Evolutionary conservation across 1,140 invertebrate species (phyloP), one percentile per base, ranked within the genome.

Genomic region (Drosophila insularis): DNA sequence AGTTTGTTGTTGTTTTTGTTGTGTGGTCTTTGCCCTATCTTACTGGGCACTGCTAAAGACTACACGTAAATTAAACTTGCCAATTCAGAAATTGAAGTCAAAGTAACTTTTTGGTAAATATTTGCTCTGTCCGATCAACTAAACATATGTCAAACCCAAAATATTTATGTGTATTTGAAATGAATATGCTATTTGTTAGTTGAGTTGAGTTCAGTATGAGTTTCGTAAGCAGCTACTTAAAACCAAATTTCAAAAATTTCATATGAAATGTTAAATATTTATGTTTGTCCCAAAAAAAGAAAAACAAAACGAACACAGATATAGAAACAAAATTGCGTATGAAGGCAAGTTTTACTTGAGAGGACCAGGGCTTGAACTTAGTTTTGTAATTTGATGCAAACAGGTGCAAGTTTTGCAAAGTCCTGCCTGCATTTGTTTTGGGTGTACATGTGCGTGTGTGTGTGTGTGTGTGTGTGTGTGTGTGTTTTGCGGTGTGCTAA

Each of bases 91-190:
- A 76, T 55, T 55, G 14, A 69, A 68, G 37, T 35, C 70, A 86
- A 86, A 86, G 66, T 85, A 75, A 70, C 54, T 71, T 53, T 73
- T 69, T 32, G 64, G 58, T 55, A 74, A 67, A 78, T 87, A 87
- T 86, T 81, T 87, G 79, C 50, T 63, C 58, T 68, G 80, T 86
- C 87, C 82, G 79, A 86, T 86, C 79, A 86, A 72, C 68, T 89
- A 66, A 14, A 13, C n/a, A 11, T 19, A 11, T 58, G 11, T 58
- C 4, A 35, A 14, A 61, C 19, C 21, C 43, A 21, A 21, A 8
- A 11, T 21, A 50, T 50, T 27, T 27, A 27, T 27, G 27, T 6
- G 0, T 27, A 11, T 50, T 21, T 50, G 43, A 50, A 50, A 50
- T 21, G 17, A 50, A 50, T 50, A 50, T 50, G 7, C 43, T 50